Conservation (phyloP, 2,888 invertebrate genomes). For the Cheilosia impressa region DNA sequence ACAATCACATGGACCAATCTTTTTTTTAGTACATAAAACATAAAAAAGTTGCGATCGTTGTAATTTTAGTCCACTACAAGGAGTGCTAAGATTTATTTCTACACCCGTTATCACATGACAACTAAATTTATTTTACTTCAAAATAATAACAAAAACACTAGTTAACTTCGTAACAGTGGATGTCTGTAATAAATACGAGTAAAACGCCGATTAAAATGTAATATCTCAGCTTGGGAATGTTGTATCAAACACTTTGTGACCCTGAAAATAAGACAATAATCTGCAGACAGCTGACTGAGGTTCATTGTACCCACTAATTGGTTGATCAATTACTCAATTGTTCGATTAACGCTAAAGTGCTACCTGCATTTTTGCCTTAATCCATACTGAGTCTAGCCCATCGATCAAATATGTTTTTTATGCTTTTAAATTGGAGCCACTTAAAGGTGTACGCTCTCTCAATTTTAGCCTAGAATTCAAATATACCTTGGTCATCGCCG, state of each 20-base stretch:
- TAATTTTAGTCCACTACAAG: constrained; percentile 27
- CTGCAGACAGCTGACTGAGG: constrained; percentile 14
- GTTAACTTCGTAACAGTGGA: too few relatives aligned
- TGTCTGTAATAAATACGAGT: too few relatives aligned
- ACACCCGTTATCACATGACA: constrained; percentile 18
- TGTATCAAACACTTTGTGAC: constrained; percentile 1
- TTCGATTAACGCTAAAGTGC: constrained; percentile 1
- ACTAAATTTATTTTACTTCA: constrained; percentile 37
- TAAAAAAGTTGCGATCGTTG: constrained; percentile 15
- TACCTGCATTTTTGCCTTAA: constrained; percentile 29
- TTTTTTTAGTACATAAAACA: constrained; percentile 17
- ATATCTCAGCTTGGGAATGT: not conserved
- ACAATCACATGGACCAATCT: constrained; percentile 22
- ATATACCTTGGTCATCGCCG: constrained; percentile 8
- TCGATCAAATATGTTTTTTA: constrained; percentile 33
- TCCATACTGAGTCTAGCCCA: constrained; percentile 14
- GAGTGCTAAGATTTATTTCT: constrained; percentile 34
- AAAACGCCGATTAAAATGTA: not conserved
- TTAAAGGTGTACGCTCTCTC: not conserved
- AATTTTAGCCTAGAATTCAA: not conserved
- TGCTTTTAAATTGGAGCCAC: not conserved
- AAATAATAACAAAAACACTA: too few relatives aligned
- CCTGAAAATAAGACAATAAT: constrained; percentile 17
- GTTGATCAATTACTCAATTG: constrained; percentile 22
- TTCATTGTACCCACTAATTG: constrained; percentile 27